Evolutionary conservation across 2,797 vertebrate species (phyloP).

Genomic region (Pseudochirops corinnae): DNA sequence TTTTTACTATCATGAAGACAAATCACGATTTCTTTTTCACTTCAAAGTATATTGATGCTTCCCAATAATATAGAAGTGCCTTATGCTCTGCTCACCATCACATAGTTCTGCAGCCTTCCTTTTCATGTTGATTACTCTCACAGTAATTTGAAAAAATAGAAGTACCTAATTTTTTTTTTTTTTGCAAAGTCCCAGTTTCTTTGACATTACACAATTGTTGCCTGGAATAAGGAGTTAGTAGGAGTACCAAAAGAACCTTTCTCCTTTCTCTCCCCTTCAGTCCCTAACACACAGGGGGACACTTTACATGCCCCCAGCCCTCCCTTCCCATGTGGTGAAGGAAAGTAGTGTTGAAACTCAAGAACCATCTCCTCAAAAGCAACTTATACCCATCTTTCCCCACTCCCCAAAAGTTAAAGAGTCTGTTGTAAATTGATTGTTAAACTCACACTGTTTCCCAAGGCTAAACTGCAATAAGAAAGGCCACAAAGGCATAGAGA

Average conservation of each 20-base stretch:
- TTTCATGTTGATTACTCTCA: neutral
- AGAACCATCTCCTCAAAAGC: neutral
- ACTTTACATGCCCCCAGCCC: neutral
- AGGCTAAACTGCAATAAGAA: constrained; percentile 46
- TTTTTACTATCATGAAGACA: neutral
- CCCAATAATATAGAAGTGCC: neutral
- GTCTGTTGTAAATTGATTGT: constrained; percentile 28
- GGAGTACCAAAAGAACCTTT: neutral
- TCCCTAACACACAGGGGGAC: neutral
- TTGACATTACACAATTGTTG: neutral
- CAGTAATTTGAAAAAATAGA: neutral
- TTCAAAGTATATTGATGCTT: neutral
- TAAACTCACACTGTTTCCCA: constrained; percentile 21
- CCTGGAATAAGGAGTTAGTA: neutral
- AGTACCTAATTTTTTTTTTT: neutral
- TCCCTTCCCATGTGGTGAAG: neutral
- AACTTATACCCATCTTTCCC: constrained; percentile 11
- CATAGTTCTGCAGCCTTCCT: neutral
- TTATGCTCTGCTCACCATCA: neutral
- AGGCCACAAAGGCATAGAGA: constrained; percentile 40
- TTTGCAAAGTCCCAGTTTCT: neutral
- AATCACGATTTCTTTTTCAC: neutral
- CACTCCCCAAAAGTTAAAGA: neutral
- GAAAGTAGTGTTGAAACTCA: neutral
- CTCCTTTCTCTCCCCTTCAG: constrained; percentile 16